Percentiles rank a stretch among this genome's conserved stretches.
phyloP scores from a whole-genome alignment of 2,888 invertebrate species.

The Griposia aprilina region DNA sequence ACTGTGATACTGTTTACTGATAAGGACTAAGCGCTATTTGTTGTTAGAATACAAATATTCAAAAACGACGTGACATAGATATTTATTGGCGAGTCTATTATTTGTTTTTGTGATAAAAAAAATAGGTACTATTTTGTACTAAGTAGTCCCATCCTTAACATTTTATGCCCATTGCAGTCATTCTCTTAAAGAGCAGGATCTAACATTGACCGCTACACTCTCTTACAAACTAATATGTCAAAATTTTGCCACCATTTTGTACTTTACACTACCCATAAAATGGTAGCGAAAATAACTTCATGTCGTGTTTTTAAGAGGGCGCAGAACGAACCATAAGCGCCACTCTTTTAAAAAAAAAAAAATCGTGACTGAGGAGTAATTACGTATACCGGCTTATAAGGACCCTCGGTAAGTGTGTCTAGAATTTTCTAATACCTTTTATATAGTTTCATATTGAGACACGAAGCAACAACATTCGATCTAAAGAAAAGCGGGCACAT shows the following conservation, averaged over 20 bases:
- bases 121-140: not conserved
- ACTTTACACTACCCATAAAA: not conserved
- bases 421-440: too few species aligned
- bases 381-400: too few species aligned
- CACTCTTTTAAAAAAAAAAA: too few species aligned
- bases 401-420: too few species aligned
- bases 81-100: not conserved
- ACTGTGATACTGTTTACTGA: too few species aligned
- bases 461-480: too few species aligned
- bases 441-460: too few species aligned
- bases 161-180: not conserved
- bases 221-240: not conserved
- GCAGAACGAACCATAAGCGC: too few species aligned
- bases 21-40: not conserved
- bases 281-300: not conserved
- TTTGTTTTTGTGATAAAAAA: not conserved
- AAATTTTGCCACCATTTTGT: not conserved
- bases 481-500: too few species aligned
- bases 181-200: not conserved
- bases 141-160: not conserved
- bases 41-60: slow-evolving; percentile 10
- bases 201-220: not conserved
- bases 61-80: slow-evolving; percentile 4
- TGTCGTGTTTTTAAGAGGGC: not conserved
- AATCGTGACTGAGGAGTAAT: too few species aligned